These are phyloP conservation scores for Hydrozoanthus tunicans DNA, from an alignment of 64 coral and sea anemone species.

Conservation along the genomic window DNA sequence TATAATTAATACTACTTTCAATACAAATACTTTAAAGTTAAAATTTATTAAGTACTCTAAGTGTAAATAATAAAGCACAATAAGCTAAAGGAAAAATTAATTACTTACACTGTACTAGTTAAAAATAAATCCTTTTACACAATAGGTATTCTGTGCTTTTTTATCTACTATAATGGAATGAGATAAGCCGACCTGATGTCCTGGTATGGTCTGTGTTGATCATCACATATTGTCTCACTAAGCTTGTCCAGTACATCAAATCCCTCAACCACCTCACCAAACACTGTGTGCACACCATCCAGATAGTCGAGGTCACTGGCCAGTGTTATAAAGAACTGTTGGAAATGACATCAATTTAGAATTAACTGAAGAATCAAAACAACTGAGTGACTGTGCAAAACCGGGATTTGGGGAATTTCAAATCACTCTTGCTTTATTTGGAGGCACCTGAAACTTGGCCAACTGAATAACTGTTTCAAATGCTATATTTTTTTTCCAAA, in stretches of 20 bases:
- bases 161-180: background rate
- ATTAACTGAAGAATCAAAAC: background rate
- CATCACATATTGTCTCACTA: constrained; percentile 93
- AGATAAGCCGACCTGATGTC: constrained; percentile 68
- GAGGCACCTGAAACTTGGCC: too few relatives aligned
- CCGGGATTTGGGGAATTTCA: too few relatives aligned
- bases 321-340: constrained; percentile 93
- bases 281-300: constrained; percentile 92
- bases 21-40: background rate
- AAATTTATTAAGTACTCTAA: too few relatives aligned
- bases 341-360: background rate
- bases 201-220: constrained; percentile 91
- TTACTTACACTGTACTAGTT: background rate
- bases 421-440: too few relatives aligned
- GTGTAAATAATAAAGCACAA: too few relatives aligned
- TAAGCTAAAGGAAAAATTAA: background rate
- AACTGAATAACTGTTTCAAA: too few relatives aligned
- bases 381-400: too few relatives aligned
- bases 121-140: background rate
- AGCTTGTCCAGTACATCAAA: constrained; percentile 93
- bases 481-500: too few relatives aligned
- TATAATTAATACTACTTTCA: background rate
- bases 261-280: constrained; percentile 97
- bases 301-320: constrained; percentile 86
- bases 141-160: background rate